A percentile compares a stretch with the other conserved stretches of the same genome.
Conservation (phyloP, 2,113 vertebrate species). For the Myxocyprinus asiaticus region DNA sequence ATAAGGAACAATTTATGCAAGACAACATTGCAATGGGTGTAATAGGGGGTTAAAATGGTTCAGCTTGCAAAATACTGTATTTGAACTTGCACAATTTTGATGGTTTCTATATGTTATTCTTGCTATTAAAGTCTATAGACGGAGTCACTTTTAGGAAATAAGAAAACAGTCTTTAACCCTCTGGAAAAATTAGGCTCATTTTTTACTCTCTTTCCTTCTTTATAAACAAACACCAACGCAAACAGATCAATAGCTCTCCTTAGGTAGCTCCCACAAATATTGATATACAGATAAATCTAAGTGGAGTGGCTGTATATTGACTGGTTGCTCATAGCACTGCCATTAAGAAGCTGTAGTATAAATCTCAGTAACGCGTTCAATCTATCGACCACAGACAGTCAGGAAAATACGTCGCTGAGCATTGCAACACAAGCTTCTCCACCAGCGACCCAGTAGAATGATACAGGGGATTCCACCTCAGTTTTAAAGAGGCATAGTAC, state of each 20-base stretch:
- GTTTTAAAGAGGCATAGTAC: conserved; percentile 1
- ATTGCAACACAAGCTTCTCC: neutral
- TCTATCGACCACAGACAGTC: conserved; percentile 52
- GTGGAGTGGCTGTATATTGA: conserved; percentile 55
- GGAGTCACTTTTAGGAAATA: neutral
- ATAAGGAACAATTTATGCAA: too few species aligned
- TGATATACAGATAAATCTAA: conserved; percentile 61
- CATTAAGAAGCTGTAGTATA: conserved; percentile 40
- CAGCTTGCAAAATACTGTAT: too few species aligned
- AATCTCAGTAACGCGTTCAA: conserved; percentile 45
- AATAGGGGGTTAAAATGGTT: too few species aligned
- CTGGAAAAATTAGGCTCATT: conserved; percentile 2
- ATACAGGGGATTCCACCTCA: conserved; percentile 40
- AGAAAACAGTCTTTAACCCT: neutral
- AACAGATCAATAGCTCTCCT: conserved; percentile 53
- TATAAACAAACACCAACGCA: conserved; percentile 34
- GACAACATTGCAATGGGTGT: too few species aligned
- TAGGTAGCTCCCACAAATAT: conserved; percentile 56
- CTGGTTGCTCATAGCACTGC: conserved; percentile 23
- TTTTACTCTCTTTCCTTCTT: conserved; percentile 2
- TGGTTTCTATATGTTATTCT: conserved; percentile 7
- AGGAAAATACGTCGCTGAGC: conserved; percentile 36
- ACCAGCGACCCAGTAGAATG: conserved; percentile 19
- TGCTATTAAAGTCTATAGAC: conserved; percentile 3
- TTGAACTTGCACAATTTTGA: too few species aligned